phyloP scores from a whole-genome alignment of 2,888 invertebrate species.

The Leptinotarsa haldemani region DNA sequence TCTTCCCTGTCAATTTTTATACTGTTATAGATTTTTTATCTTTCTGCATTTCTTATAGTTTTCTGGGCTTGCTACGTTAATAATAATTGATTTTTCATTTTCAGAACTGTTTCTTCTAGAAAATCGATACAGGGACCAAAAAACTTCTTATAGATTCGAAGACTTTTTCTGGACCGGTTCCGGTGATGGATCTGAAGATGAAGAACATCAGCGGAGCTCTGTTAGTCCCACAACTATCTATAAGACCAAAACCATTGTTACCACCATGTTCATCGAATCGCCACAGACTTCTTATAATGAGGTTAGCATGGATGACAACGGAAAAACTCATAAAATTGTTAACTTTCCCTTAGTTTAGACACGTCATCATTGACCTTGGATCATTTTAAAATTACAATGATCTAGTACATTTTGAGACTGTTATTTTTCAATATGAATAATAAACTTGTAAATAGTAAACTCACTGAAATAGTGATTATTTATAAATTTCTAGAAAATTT shows the following conservation, averaged over 20 bases:
- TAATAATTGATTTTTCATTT: slow-evolving; percentile 31
- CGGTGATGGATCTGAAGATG: slow-evolving; percentile 78
- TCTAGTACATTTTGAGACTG: neutral
- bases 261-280: slow-evolving; percentile 75
- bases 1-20: too few relatives aligned
- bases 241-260: slow-evolving; percentile 77
- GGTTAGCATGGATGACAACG: slow-evolving; percentile 32
- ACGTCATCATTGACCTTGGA: neutral
- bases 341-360: neutral
- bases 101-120: slow-evolving; percentile 58
- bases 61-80: too few relatives aligned
- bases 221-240: slow-evolving; percentile 70
- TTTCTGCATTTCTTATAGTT: too few relatives aligned
- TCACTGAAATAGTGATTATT: too few relatives aligned
- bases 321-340: too few relatives aligned
- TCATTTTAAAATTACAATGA: neutral
- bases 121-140: slow-evolving; percentile 53
- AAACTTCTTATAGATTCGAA: slow-evolving; percentile 72
- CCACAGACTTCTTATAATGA: slow-evolving; percentile 45
- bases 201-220: slow-evolving; percentile 66
- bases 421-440: too few relatives aligned
- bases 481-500: too few relatives aligned
- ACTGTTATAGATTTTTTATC: too few relatives aligned
- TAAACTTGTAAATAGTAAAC: too few relatives aligned
- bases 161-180: slow-evolving; percentile 93